Conservation (phyloP, 2,797 vertebrate genomes). For the Sebastolobus alascanus region DNA sequence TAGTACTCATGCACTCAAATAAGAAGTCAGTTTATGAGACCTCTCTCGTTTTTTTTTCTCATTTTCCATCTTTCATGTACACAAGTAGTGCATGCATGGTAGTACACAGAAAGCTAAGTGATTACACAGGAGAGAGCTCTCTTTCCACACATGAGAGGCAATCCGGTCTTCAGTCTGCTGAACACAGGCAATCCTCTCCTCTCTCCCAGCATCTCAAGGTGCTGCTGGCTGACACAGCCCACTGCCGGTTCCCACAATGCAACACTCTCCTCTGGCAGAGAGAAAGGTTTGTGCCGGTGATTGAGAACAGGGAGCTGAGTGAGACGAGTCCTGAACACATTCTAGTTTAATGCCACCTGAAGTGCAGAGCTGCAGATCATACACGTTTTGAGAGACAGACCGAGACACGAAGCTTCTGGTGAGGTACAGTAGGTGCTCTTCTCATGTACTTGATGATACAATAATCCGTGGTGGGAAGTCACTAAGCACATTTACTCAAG, state of each 20-base stretch:
- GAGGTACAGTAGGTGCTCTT: neutral
- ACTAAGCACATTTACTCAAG: neutral
- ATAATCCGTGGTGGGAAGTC: neutral
- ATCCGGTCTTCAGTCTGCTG: constrained; percentile 67
- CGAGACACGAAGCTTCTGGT: neutral
- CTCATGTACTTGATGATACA: neutral
- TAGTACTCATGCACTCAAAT: constrained; percentile 22
- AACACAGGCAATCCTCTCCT: constrained; percentile 65
- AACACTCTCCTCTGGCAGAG: constrained; percentile 29
- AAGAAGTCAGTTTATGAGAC: constrained; percentile 16
- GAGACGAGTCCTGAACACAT: constrained; percentile 29
- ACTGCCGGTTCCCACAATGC: constrained; percentile 56
- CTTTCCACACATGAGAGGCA: constrained; percentile 12
- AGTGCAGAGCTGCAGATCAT: constrained; percentile 1
- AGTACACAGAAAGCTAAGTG: constrained; percentile 34
- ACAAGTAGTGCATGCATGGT: neutral
- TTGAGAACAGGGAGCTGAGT: constrained; percentile 21
- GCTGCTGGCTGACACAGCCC: constrained; percentile 47
- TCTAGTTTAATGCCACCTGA: constrained; percentile 16
- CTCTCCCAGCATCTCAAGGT: constrained; percentile 55
- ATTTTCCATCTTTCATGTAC: constrained; percentile 22
- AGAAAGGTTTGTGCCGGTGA: constrained; percentile 27
- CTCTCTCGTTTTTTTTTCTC: neutral
- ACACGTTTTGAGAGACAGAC: neutral
- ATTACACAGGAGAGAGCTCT: constrained; percentile 35